phyloP scores from a whole-genome alignment of 2,113 vertebrate genomes.

The Scomber scombrus region DNA sequence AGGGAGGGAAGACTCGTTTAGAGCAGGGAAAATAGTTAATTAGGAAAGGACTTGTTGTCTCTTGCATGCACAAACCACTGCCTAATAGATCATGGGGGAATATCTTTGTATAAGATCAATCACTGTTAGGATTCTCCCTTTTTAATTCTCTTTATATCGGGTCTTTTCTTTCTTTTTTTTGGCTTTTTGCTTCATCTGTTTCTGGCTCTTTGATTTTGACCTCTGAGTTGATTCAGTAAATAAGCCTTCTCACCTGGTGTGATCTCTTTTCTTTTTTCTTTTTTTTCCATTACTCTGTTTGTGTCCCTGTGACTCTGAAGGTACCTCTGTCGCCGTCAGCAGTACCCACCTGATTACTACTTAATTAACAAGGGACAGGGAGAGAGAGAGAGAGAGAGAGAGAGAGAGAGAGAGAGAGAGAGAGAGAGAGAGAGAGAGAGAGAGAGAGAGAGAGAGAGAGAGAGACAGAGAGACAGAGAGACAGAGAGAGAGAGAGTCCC shows the following conservation, averaged over 20 bases:
- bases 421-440: slow-evolving; percentile 15
- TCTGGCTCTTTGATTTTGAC: slow-evolving; percentile 37
- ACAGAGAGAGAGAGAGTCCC: slow-evolving; percentile 34
- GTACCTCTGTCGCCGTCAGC: slow-evolving; percentile 55
- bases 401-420: slow-evolving; percentile 31
- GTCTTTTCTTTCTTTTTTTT: not conserved
- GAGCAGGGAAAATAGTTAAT: slow-evolving; percentile 27
- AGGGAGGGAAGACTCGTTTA: slow-evolving; percentile 2
- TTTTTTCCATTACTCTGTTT: slow-evolving; percentile 69
- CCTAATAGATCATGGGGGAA: slow-evolving; percentile 37
- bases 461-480: slow-evolving; percentile 29
- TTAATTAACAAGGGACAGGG: slow-evolving; percentile 59
- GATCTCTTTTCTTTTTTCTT: not conserved
- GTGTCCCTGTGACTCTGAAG: slow-evolving; percentile 49
- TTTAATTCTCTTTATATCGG: not conserved
- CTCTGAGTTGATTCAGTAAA: slow-evolving; percentile 38
- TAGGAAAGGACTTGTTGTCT: slow-evolving; percentile 31
- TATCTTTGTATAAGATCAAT: slow-evolving; percentile 14
- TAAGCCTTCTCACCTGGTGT: slow-evolving; percentile 39
- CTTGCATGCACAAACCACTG: not conserved
- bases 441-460: slow-evolving; percentile 39
- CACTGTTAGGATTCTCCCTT: slow-evolving; percentile 9
- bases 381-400: slow-evolving; percentile 7
- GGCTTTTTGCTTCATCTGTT: slow-evolving; percentile 23
- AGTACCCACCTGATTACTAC: slow-evolving; percentile 56